Percentiles rank a stretch among this genome's conserved stretches.
phyloP scores from a whole-genome alignment of 2,797 vertebrate species.

The Hoplostethus atlanticus region DNA sequence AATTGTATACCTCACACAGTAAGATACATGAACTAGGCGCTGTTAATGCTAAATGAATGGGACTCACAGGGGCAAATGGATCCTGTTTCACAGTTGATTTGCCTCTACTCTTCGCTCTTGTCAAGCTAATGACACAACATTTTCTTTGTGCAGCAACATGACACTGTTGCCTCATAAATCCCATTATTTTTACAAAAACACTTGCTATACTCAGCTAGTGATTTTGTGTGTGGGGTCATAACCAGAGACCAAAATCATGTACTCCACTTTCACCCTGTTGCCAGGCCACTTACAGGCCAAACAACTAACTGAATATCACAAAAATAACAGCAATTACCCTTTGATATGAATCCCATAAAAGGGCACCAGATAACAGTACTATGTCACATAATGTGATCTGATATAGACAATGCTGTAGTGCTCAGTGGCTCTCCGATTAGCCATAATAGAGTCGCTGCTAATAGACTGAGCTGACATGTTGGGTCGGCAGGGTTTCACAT shows the following conservation, averaged over 20 bases:
- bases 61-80: not conserved
- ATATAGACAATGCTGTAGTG: not conserved
- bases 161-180: not conserved
- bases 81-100: not conserved
- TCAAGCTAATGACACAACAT: not conserved
- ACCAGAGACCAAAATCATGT: not conserved
- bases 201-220: not conserved
- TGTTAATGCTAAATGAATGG: not conserved
- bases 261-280: not conserved
- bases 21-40: not conserved
- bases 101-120: not conserved
- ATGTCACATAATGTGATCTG: not conserved
- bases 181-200: not conserved
- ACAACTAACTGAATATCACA: too few species aligned
- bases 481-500: too few species aligned
- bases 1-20: too few species aligned
- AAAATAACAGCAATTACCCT: too few species aligned
- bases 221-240: not conserved
- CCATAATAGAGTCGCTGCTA: not conserved
- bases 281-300: not conserved
- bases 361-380: not conserved
- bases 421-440: not conserved
- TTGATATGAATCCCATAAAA: not conserved
- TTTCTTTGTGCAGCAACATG: not conserved
- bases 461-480: too few species aligned